These are phyloP conservation scores for Gnathonemus longibarbis DNA, from an alignment of 2,113 vertebrate species.

Conservation along the genomic window DNA sequence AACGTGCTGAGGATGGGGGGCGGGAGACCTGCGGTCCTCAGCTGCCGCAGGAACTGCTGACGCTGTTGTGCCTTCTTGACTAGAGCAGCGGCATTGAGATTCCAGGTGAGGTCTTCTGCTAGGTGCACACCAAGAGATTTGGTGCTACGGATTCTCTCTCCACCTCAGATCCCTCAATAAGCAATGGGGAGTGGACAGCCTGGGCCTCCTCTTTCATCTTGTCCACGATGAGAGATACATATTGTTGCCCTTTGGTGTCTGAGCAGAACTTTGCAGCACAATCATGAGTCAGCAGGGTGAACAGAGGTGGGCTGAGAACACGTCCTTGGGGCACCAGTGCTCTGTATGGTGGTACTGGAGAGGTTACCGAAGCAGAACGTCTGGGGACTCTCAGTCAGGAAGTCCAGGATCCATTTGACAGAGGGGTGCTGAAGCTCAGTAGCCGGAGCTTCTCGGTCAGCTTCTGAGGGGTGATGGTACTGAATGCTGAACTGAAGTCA, in stretches of 20 bases:
- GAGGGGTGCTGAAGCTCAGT: neutral
- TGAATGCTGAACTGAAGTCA: neutral
- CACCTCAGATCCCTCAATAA: neutral
- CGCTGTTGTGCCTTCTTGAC: neutral
- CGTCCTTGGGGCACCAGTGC: neutral
- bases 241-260: neutral
- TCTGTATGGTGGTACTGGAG: neutral
- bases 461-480: neutral
- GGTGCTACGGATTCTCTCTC: neutral
- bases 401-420: neutral
- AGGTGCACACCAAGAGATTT: neutral
- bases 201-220: neutral
- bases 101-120: neutral
- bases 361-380: neutral
- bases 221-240: neutral
- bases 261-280: neutral
- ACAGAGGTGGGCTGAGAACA: neutral
- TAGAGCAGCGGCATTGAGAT: neutral
- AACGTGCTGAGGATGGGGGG: neutral
- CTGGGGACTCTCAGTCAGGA: neutral
- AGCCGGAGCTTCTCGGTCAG: neutral
- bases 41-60: neutral
- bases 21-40: neutral
- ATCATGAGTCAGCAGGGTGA: neutral
- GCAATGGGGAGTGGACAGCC: neutral